Evolutionary conservation across 1,140 invertebrate species (phyloP), one percentile per base, ranked within the genome.

Genomic region (Acromyrmex charruanus): DNA sequence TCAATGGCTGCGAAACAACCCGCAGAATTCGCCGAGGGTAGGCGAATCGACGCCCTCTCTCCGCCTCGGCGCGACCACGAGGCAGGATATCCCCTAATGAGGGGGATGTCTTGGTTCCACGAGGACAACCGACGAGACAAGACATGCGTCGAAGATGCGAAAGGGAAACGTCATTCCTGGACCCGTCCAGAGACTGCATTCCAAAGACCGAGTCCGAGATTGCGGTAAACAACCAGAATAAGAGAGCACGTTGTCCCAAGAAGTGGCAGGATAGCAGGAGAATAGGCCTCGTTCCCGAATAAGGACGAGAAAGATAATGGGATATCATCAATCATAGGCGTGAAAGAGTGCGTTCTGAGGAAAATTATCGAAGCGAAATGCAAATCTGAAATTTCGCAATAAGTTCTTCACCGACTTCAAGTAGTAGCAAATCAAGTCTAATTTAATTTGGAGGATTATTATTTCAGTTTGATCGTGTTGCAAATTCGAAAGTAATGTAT

Each of bases 221-320:
- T 77, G 81, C 77, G 74, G 92, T 93, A 93, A 93, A 93, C 92
- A 93, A 88, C 82, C 65, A 90, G 90, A 93, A 79, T 92, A 93
- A 93, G 92, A 89, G 85, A 92, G 35, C 90, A 93, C 87, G 88
- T 72, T 61, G 53, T 25, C 10, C 16, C 59, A 93, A 90, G 92
- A 93, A 93, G 93, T 93, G 86, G 93, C 92, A 92, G 61, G 72
- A 88, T 66, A 58, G 91, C 92, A 92, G 85, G 77, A 87, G 66
- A 65, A 89, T 66, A 66, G 59, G 25, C 79, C 71, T 61, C n/a
- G 58, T 65, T 44, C 39, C 49, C 82, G 39, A 85, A 77, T 77
- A 85, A 68, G 82, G 51, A 77, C 49, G 82, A n/a, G 61, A 18
- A 66, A 51, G 74, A 79, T 69, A 79, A 85, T 65, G 71, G 68